Conservation (phyloP, 2,113 vertebrate genomes). For the Micronycteris hirsuta region DNA sequence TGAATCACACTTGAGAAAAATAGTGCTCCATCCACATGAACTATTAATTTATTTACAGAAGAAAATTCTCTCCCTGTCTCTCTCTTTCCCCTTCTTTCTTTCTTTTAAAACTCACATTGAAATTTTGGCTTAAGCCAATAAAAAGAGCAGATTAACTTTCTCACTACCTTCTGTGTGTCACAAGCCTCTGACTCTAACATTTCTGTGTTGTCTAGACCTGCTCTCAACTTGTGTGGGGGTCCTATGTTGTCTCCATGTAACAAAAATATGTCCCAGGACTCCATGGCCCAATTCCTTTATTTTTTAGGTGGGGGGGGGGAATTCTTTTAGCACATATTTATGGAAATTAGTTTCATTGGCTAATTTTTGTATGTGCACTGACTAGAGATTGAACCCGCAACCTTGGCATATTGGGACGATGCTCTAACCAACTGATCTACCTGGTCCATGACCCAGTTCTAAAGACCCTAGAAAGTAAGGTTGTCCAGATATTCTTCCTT, state of each 20-base stretch:
- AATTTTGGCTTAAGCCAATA: neutral
- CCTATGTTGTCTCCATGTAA: neutral
- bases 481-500: neutral
- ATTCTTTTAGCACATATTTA: too few species aligned
- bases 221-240: neutral
- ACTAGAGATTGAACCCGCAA: too few species aligned
- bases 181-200: neutral
- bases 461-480: neutral
- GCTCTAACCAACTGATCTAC: too few species aligned
- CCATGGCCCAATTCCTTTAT: neutral
- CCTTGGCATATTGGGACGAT: too few species aligned
- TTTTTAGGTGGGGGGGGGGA: too few species aligned
- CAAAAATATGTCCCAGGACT: neutral
- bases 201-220: neutral
- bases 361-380: too few species aligned
- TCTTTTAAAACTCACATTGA: neutral
- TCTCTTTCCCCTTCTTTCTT: too few species aligned
- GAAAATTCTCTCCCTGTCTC: neutral
- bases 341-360: too few species aligned
- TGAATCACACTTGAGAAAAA: constrained; percentile 71
- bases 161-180: neutral
- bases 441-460: neutral
- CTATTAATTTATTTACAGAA: constrained; percentile 69
- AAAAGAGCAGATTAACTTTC: neutral
- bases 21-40: constrained; percentile 5